phyloP scores from a whole-genome alignment of 1,140 invertebrate genomes.

The Drosophila ohnishii region DNA sequence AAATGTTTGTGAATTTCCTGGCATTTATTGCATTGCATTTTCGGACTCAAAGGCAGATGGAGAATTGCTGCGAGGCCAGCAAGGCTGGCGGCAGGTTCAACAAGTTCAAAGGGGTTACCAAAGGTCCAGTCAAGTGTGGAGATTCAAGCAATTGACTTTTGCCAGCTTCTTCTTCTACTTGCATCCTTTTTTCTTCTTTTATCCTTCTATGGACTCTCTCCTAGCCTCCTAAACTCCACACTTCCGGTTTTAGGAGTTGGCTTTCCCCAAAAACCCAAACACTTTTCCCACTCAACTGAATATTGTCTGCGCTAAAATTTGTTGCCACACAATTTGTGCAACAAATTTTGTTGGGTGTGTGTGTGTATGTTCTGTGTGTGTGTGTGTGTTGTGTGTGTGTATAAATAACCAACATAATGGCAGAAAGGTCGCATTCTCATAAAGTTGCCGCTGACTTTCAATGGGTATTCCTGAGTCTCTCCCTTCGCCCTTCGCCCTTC shows the following conservation, averaged over 20 bases:
- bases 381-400: constrained; percentile 31
- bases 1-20: constrained; percentile 16
- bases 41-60: background rate
- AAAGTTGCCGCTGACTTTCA: constrained; percentile 61
- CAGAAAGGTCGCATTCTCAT: constrained; percentile 54
- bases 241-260: background rate
- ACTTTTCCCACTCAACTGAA: constrained; percentile 22
- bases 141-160: constrained; percentile 48
- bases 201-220: background rate
- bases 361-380: constrained; percentile 15
- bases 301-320: constrained; percentile 55
- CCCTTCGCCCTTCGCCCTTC: too few species aligned
- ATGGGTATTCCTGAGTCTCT: constrained; percentile 10
- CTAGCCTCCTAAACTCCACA: background rate
- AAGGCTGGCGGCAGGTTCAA: constrained; percentile 17
- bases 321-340: constrained; percentile 57
- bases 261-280: background rate
- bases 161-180: constrained; percentile 31
- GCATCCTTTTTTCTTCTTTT: background rate
- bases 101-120: constrained; percentile 12
- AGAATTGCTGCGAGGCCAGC: background rate
- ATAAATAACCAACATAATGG: constrained; percentile 62
- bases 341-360: constrained; percentile 33
- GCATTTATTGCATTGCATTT: constrained; percentile 17
- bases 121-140: constrained; percentile 38